A percentile compares a stretch with the other conserved stretches of the same genome.
phyloP scores from a whole-genome alignment of 2,797 vertebrate species.

The Apogon hyalosoma region DNA sequence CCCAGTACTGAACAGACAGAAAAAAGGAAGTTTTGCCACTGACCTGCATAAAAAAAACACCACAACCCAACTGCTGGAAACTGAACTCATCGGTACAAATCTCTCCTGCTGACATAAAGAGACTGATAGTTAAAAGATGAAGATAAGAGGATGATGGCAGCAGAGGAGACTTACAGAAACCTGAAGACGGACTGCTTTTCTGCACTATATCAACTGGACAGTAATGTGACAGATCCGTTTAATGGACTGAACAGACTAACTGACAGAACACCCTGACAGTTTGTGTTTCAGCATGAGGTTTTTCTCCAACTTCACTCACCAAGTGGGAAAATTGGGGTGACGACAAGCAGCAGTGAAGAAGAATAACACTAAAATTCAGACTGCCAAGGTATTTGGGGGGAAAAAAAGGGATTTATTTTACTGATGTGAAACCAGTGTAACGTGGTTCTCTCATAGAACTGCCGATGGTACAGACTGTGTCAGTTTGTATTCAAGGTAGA shows the following conservation, averaged over 20 bases:
- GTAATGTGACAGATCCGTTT: constrained; percentile 35
- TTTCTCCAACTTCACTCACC: constrained; percentile 17
- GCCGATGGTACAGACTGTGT: constrained; percentile 1
- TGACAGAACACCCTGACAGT: constrained; percentile 20
- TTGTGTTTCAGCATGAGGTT: constrained; percentile 24
- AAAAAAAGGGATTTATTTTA: constrained; percentile 10
- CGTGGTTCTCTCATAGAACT: constrained; percentile 10
- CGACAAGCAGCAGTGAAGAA: constrained; percentile 11
- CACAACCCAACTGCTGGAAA: neutral
- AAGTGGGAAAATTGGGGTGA: neutral
- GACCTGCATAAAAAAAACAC: constrained; percentile 21
- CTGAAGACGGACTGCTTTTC: constrained; percentile 61
- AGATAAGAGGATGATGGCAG: constrained; percentile 7
- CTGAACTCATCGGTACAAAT: constrained; percentile 14
- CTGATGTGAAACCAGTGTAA: neutral
- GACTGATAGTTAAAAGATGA: constrained; percentile 11
- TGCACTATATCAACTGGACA: constrained; percentile 70
- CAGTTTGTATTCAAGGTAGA: constrained; percentile 21
- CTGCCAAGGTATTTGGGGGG: constrained; percentile 15
- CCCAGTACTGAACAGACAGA: constrained; percentile 11
- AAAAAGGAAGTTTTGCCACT: neutral
- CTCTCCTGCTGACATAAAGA: constrained; percentile 28
- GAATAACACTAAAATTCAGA: constrained; percentile 14
- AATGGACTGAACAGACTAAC: constrained; percentile 8
- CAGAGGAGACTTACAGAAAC: constrained; percentile 41